Evolutionary conservation across 2,113 vertebrate species (phyloP).

Genomic region (Protomyctophum bolini): DNA sequence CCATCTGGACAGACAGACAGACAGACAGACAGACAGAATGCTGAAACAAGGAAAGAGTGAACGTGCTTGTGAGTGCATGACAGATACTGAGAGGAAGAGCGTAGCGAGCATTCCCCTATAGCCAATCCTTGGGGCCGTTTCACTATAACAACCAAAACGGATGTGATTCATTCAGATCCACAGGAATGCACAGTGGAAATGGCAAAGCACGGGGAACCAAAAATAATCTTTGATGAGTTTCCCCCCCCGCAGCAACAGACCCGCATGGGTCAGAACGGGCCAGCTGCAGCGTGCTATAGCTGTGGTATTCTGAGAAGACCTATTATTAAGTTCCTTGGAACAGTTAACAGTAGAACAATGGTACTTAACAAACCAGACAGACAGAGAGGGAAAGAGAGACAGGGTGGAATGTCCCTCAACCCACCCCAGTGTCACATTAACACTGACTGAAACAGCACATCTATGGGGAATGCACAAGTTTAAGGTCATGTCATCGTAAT

Average conservation of each 20-base stretch:
- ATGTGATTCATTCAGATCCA: slow-evolving; percentile 38
- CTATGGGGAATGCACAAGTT: no score
- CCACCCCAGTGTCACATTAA: background rate
- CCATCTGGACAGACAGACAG: slow-evolving; percentile 59
- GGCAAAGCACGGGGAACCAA: slow-evolving; percentile 6
- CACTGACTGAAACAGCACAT: background rate
- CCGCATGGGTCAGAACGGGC: background rate
- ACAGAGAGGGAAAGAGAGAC: no score
- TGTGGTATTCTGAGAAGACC: slow-evolving; percentile 7
- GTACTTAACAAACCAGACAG: background rate
- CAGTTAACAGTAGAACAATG: background rate
- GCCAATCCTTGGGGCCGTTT: slow-evolving; percentile 28
- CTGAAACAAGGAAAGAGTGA: background rate
- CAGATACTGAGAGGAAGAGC: no score
- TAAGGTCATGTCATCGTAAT: no score
- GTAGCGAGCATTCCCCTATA: slow-evolving; percentile 11
- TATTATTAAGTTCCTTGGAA: background rate
- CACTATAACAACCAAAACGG: slow-evolving; percentile 4
- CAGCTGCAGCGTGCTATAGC: background rate
- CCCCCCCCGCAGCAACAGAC: background rate
- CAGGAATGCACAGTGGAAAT: slow-evolving; percentile 27
- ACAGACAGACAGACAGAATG: background rate
- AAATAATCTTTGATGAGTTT: background rate
- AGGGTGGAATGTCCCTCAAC: background rate
- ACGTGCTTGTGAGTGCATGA: no score